Conservation (phyloP, 2,888 invertebrate genomes). For the Conus canariensis region DNA sequence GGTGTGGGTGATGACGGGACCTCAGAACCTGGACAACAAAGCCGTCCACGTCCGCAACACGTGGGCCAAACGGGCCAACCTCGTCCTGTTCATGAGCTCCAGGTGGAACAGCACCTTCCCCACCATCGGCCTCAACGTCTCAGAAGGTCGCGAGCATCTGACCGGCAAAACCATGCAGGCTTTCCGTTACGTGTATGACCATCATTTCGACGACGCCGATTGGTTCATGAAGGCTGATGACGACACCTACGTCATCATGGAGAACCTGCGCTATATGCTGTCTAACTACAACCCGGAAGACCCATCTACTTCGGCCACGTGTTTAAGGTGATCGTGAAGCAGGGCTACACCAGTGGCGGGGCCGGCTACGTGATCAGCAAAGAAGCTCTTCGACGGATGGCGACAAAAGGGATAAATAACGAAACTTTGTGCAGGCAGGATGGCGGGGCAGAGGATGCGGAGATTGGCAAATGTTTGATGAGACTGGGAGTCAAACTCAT, state of each 20-base stretch:
- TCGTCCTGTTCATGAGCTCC: constrained; percentile 78
- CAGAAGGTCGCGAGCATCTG: constrained; percentile 92
- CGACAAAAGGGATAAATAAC: constrained; percentile 79
- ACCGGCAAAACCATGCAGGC: constrained; percentile 96
- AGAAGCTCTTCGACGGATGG: constrained; percentile 87
- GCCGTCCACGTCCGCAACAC: constrained; percentile 87
- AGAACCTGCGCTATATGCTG: constrained; percentile 87
- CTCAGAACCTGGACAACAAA: constrained; percentile 91
- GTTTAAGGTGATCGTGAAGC: constrained; percentile 69
- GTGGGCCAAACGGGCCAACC: constrained; percentile 70
- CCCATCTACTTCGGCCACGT: constrained; percentile 86
- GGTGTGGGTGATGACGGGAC: constrained; percentile 98
- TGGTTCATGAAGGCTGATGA: constrained; percentile 99
- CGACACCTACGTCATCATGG: constrained; percentile 97
- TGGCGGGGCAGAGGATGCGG: constrained; percentile 73
- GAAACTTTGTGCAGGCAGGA: constrained; percentile 61
- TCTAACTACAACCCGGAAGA: constrained; percentile 83
- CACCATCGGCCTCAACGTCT: constrained; percentile 85
- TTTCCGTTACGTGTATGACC: constrained; percentile 83
- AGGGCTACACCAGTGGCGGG: constrained; percentile 80
- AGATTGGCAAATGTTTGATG: constrained; percentile 74
- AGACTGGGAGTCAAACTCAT: constrained; percentile 70
- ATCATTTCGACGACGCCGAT: constrained; percentile 90
- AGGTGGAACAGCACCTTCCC: constrained; percentile 86
- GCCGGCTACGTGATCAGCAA: constrained; percentile 93